A percentile compares a stretch with the other conserved stretches of the same genome.
phyloP scores from a whole-genome alignment of 2,888 invertebrate genomes.

The Eristalinus sepulchralis region DNA sequence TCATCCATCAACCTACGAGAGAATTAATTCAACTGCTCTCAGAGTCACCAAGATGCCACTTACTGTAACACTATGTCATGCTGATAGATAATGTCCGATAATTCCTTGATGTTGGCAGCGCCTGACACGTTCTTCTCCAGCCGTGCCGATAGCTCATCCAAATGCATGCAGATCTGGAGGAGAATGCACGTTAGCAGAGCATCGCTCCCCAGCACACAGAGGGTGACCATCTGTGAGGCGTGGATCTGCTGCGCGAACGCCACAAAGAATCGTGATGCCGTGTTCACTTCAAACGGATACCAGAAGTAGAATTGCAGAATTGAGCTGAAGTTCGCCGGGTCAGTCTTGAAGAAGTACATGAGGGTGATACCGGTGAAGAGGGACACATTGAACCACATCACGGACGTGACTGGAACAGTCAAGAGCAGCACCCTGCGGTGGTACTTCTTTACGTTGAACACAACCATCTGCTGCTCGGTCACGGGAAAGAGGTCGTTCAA shows the following conservation, averaged over 20 bases:
- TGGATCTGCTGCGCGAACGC: neutral
- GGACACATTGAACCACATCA: conserved; percentile 14
- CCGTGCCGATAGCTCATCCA: neutral
- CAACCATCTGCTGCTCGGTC: neutral
- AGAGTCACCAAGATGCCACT: neutral
- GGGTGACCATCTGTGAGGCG: neutral
- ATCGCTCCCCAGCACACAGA: conserved; percentile 2
- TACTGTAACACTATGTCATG: conserved; percentile 19
- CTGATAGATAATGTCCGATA: conserved; percentile 4
- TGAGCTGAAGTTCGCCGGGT: neutral
- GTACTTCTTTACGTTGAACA: conserved; percentile 12
- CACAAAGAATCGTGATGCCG: neutral
- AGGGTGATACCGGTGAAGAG: conserved; percentile 5
- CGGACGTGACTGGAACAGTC: conserved; percentile 3
- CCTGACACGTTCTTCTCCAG: neutral
- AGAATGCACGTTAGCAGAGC: neutral
- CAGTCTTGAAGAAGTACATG: conserved; percentile 10
- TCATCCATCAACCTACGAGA: conserved; percentile 27
- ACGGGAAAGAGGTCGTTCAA: conserved; percentile 19
- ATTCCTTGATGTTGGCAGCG: conserved; percentile 8
- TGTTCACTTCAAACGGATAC: conserved; percentile 25
- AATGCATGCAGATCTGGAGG: neutral
- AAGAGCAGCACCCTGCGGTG: conserved; percentile 9
- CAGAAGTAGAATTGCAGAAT: conserved; percentile 17
- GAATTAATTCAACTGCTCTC: too few species aligned